These are phyloP conservation scores for Pogonomyrmex barbatus DNA, from an alignment of 1,140 invertebrate genomes.

Conservation along the genomic window DNA sequence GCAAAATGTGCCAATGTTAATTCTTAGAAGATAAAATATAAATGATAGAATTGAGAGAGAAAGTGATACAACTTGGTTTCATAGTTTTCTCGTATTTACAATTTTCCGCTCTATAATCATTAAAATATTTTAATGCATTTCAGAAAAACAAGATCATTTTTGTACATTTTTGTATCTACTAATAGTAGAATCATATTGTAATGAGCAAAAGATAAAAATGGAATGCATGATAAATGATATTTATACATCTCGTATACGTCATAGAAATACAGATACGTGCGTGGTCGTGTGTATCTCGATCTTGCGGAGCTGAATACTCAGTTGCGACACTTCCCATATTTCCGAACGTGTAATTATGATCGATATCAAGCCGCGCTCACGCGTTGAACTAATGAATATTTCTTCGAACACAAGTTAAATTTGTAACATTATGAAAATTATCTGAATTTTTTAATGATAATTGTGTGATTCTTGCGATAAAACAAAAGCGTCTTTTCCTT, in stretches of 20 bases:
- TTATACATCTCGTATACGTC: conserved; percentile 36
- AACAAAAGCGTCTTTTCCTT: background rate
- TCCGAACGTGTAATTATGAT: conserved; percentile 58
- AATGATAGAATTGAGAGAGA: conserved; percentile 8
- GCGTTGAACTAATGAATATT: background rate
- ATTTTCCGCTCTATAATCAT: background rate
- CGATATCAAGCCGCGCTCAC: conserved; percentile 34
- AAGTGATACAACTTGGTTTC: background rate
- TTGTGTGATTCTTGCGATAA: background rate
- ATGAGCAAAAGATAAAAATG: background rate
- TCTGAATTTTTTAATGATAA: background rate
- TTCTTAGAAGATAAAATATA: background rate
- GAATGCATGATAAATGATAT: background rate
- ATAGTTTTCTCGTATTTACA: background rate
- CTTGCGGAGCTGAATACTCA: conserved; percentile 18
- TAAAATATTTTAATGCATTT: background rate
- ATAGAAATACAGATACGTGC: conserved; percentile 7
- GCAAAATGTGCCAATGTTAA: background rate
- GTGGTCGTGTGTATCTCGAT: conserved; percentile 51
- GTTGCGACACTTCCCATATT: conserved; percentile 60
- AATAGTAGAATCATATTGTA: conserved; percentile 13
- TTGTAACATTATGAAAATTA: background rate
- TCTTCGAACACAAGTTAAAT: background rate
- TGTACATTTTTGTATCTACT: too few relatives aligned
- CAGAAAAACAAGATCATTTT: conserved; percentile 15